Conservation (phyloP, 2,797 vertebrate species). For the Todus mexicanus region DNA sequence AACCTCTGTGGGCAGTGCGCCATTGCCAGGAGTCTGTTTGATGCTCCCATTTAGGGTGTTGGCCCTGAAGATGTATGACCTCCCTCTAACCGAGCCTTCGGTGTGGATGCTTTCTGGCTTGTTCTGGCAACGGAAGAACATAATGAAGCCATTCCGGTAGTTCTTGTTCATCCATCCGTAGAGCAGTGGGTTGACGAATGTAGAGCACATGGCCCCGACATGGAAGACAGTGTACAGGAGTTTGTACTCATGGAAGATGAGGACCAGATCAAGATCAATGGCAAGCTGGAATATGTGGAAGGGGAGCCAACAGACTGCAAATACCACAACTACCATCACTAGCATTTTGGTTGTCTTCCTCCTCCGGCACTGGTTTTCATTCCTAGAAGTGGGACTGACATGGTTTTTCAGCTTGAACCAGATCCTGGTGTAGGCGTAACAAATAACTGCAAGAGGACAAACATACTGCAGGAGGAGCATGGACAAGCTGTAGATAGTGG, state of each 20-base stretch:
- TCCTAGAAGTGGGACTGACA: conserved; percentile 83
- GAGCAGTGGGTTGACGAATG: conserved; percentile 88
- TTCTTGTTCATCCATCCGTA: conserved; percentile 98
- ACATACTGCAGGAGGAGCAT: conserved; percentile 92
- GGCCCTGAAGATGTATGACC: conserved; percentile 74
- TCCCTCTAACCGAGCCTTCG: conserved; percentile 86
- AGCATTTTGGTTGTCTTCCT: conserved; percentile 94
- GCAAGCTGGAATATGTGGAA: conserved; percentile 90
- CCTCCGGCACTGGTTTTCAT: conserved; percentile 81
- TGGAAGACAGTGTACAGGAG: conserved; percentile 91
- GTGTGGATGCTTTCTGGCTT: conserved; percentile 84
- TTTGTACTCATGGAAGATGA: conserved; percentile 89
- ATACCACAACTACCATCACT: conserved; percentile 88
- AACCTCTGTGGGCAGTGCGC: conserved; percentile 82
- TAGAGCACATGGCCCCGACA: conserved; percentile 91
- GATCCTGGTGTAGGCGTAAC: conserved; percentile 90
- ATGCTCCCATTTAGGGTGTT: conserved; percentile 78
- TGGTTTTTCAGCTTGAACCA: conserved; percentile 93
- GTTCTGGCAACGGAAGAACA: conserved; percentile 89
- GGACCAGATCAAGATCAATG: conserved; percentile 86
- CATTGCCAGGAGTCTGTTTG: conserved; percentile 69
- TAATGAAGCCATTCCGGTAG: conserved; percentile 91
- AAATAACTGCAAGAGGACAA: conserved; percentile 86
- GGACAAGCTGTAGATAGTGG: conserved; percentile 90
- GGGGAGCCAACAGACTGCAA: conserved; percentile 89